Percentiles rank a stretch among this genome's conserved stretches.
Conservation (phyloP, 2,113 vertebrate species). For the Noctilio leporinus region DNA sequence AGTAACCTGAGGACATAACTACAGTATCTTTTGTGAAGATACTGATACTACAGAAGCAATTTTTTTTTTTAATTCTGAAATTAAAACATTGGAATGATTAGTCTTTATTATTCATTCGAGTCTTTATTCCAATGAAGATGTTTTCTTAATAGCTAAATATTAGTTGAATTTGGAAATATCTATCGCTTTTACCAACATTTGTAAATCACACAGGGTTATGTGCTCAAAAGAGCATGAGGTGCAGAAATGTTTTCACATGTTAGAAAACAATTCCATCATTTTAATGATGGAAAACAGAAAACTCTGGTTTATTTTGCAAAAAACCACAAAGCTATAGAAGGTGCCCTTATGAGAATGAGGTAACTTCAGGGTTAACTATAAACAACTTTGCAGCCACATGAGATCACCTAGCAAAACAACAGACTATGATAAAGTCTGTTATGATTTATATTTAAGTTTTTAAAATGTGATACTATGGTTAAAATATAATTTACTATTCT, state of each 20-base stretch:
- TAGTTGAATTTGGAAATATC: slow-evolving; percentile 29
- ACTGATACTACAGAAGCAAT: background rate
- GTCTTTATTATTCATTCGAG: background rate
- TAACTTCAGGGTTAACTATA: slow-evolving; percentile 8
- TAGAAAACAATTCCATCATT: slow-evolving; percentile 28
- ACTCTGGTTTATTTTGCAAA: slow-evolving; percentile 33
- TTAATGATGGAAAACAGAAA: slow-evolving; percentile 43
- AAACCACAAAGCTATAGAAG: slow-evolving; percentile 7
- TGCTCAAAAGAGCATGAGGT: slow-evolving; percentile 44
- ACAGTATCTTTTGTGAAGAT: background rate
- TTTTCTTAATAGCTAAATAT: background rate
- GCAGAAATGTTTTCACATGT: slow-evolving; percentile 45
- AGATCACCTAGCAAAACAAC: slow-evolving; percentile 15
- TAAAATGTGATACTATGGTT: background rate
- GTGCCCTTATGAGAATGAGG: background rate
- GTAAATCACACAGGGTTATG: slow-evolving; percentile 46
- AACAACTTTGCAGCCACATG: slow-evolving; percentile 11
- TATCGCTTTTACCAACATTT: slow-evolving; percentile 50
- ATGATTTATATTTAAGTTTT: background rate
- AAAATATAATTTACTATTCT: slow-evolving; percentile 22
- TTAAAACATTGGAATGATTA: background rate
- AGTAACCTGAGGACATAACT: background rate
- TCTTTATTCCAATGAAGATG: background rate
- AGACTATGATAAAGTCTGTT: background rate
- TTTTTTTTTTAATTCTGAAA: slow-evolving; percentile 20